phyloP scores from a whole-genome alignment of 2,113 vertebrate genomes.

The Nerophis lumbriciformis region DNA sequence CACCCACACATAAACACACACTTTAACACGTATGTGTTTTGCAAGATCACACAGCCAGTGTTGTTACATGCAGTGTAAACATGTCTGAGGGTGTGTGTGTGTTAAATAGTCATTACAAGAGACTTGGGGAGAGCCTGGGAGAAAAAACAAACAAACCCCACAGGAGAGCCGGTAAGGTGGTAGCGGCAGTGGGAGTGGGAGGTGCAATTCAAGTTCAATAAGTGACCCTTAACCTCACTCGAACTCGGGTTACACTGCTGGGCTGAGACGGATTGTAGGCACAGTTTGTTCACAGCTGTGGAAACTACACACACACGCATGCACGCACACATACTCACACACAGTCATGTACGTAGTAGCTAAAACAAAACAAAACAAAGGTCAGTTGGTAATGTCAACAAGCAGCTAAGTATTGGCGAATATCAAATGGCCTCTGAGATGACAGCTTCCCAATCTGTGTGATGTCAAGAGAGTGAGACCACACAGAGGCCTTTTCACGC shows the following conservation, averaged over 20 bases:
- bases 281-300: conserved; percentile 42
- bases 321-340: background rate
- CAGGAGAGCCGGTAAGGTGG: conserved; percentile 50
- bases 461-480: conserved; percentile 67
- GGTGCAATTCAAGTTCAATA: conserved; percentile 71
- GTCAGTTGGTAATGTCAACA: conserved; percentile 65
- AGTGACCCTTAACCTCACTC: conserved; percentile 61
- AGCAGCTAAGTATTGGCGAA: conserved; percentile 50
- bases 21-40: conserved; percentile 46
- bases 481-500: conserved; percentile 65
- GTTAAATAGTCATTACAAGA: conserved; percentile 67
- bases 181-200: conserved; percentile 46
- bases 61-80: conserved; percentile 67
- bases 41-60: conserved; percentile 59
- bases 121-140: conserved; percentile 62
- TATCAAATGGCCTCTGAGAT: conserved; percentile 55
- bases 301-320: conserved; percentile 25
- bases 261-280: conserved; percentile 61
- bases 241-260: conserved; percentile 63
- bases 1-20: conserved; percentile 24
- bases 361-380: conserved; percentile 54
- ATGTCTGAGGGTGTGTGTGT: conserved; percentile 63
- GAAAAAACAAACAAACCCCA: conserved; percentile 71
- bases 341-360: conserved; percentile 12
- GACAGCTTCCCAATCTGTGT: conserved; percentile 46